Percentiles rank a stretch among this genome's conserved stretches.
Evolutionary conservation across 1,140 invertebrate genomes (phyloP).

Genomic region (Adoxophyes honmai): DNA sequence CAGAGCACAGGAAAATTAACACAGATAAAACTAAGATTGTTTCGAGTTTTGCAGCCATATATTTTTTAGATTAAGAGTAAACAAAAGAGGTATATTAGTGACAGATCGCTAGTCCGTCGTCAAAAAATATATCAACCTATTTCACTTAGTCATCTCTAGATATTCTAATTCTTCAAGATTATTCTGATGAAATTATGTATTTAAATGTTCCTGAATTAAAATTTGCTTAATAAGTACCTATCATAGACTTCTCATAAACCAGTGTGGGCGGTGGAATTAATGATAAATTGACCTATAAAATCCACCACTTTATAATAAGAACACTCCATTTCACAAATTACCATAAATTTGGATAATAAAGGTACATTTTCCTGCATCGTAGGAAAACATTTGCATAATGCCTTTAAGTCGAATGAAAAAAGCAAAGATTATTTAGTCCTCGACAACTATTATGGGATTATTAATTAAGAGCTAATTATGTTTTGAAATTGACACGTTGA

Average conservation of each 20-base stretch:
- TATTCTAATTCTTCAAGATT: no score
- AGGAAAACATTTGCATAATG: conserved; percentile 11
- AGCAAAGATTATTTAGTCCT: neutral
- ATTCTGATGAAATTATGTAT: no score
- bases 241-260: neutral
- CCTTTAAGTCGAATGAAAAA: conserved; percentile 11
- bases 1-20: no score
- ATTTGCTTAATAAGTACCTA: conserved; percentile 1
- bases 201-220: no score
- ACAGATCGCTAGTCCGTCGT: no score
- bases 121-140: no score
- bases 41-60: no score
- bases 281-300: conserved; percentile 8
- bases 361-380: conserved; percentile 1
- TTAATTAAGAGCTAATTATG: neutral
- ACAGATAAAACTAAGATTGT: no score
- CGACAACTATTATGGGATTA: neutral
- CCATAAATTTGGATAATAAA: conserved; percentile 14
- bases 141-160: no score
- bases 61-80: no score
- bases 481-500: no score
- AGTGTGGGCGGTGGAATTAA: conserved; percentile 6
- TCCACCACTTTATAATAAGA: neutral
- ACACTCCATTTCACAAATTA: conserved; percentile 3
- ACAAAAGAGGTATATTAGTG: no score